Conservation (phyloP, 2,797 vertebrate genomes). For the Calcarius lapponicus region DNA sequence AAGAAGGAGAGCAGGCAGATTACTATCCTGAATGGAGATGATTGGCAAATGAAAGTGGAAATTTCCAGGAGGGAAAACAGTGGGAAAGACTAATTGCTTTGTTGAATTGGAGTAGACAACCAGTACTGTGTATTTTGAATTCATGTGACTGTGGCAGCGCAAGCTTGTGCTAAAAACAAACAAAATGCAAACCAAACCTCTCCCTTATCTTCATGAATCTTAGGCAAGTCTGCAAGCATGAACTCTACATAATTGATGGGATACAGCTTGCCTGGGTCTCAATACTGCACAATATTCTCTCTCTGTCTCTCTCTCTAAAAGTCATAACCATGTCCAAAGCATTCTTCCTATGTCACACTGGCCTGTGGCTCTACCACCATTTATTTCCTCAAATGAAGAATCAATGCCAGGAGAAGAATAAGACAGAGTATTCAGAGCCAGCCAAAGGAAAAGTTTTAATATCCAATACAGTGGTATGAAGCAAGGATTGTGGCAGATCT, state of each 20-base stretch:
- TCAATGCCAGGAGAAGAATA: background rate
- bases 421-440: background rate
- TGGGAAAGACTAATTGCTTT: background rate
- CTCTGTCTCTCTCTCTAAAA: background rate
- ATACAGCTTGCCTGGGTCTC: background rate
- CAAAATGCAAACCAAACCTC: background rate
- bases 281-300: background rate
- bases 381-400: background rate
- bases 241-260: too few species aligned
- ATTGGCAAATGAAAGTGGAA: background rate
- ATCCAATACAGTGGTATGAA: background rate
- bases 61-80: background rate
- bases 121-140: background rate
- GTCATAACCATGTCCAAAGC: background rate
- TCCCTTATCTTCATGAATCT: background rate
- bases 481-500: background rate
- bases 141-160: background rate
- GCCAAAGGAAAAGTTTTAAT: background rate
- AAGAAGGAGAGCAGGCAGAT: background rate
- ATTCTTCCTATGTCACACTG: background rate
- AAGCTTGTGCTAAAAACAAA: background rate
- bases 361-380: background rate
- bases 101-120: background rate
- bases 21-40: background rate
- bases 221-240: background rate